A percentile compares a stretch with the other conserved stretches of the same genome.
Evolutionary conservation across 2,888 invertebrate species (phyloP).

Genomic region (Sesia bembeciformis): DNA sequence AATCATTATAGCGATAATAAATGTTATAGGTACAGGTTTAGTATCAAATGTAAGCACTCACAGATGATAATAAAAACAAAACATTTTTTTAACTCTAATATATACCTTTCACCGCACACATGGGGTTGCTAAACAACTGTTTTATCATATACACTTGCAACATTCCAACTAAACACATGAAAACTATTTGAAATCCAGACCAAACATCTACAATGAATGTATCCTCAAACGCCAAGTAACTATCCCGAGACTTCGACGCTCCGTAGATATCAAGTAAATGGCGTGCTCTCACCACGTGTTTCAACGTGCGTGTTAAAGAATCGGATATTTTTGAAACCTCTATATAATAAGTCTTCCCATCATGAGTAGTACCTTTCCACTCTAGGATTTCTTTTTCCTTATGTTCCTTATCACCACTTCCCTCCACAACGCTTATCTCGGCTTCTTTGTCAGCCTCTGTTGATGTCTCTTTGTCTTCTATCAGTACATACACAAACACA

Average conservation of each 20-base stretch:
- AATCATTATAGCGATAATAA: too few species aligned
- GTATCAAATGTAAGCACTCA: too few species aligned
- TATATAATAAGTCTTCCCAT: constrained; percentile 38
- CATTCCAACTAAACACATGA: constrained; percentile 82
- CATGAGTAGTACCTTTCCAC: constrained; percentile 38
- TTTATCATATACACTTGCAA: constrained; percentile 87
- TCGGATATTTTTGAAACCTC: constrained; percentile 75
- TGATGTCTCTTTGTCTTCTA: constrained; percentile 70
- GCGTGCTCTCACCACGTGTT: constrained; percentile 76
- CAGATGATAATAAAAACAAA: too few species aligned
- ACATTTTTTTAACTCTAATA: not conserved
- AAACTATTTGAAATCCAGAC: constrained; percentile 81
- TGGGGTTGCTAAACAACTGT: constrained; percentile 46
- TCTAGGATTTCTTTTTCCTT: constrained; percentile 46
- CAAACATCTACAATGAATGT: constrained; percentile 87
- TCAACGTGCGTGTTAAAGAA: constrained; percentile 77
- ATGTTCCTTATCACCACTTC: constrained; percentile 33
- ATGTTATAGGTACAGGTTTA: too few species aligned
- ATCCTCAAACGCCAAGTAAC: constrained; percentile 85
- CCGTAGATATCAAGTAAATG: constrained; percentile 79
- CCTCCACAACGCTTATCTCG: constrained; percentile 15
- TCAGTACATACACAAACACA: constrained; percentile 83
- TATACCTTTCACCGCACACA: not conserved
- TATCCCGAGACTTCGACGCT: constrained; percentile 86
- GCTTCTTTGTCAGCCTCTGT: constrained; percentile 37